Conservation (phyloP, 1,140 invertebrate species). For the Samia ricini region DNA sequence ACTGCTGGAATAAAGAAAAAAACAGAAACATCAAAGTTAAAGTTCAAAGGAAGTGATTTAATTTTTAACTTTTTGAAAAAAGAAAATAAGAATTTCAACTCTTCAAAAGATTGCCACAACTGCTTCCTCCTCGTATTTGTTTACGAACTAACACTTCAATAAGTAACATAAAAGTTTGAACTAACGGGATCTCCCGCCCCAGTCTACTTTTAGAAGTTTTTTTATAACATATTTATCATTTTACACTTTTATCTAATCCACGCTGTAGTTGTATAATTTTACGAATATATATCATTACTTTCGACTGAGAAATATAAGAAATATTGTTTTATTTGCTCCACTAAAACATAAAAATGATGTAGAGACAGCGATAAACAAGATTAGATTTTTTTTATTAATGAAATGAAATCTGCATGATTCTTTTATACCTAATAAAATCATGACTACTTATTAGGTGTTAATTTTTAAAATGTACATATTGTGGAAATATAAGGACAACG, state of each 20-base stretch:
- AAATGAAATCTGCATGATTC: too few relatives aligned
- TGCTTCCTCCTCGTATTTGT: neutral
- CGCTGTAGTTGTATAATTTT: neutral
- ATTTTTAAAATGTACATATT: too few relatives aligned
- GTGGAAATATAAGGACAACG: too few relatives aligned
- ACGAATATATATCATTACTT: neutral
- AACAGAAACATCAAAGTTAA: neutral
- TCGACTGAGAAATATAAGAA: too few relatives aligned
- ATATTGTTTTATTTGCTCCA: too few relatives aligned
- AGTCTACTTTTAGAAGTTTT: neutral
- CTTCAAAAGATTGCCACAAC: neutral
- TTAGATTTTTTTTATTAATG: too few relatives aligned
- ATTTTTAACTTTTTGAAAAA: neutral
- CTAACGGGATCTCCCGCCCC: neutral
- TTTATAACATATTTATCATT: neutral
- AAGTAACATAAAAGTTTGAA: neutral
- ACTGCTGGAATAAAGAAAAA: neutral
- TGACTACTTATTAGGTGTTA: too few relatives aligned
- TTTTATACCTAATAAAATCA: too few relatives aligned
- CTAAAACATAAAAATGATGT: too few relatives aligned
- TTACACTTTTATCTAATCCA: neutral
- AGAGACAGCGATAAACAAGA: too few relatives aligned
- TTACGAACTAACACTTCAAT: too few relatives aligned
- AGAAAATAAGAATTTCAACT: neutral
- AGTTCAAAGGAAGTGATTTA: neutral